Evolutionary conservation across 2,113 vertebrate species (phyloP).

Genomic region (Silurus asotus): DNA sequence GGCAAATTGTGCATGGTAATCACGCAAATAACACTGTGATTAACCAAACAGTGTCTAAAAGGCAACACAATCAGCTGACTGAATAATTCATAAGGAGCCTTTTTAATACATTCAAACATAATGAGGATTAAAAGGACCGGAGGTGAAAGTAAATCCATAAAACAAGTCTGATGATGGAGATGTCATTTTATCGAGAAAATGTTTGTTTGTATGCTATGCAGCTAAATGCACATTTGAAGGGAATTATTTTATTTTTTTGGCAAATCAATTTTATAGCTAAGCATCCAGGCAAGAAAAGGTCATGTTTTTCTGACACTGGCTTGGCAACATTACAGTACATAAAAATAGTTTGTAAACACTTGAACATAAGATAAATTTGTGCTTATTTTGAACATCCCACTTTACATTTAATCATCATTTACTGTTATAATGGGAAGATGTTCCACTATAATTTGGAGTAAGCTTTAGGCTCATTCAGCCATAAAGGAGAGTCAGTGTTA

Average conservation of each 20-base stretch:
- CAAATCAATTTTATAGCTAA: not conserved
- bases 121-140: slow-evolving; percentile 32
- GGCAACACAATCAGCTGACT: slow-evolving; percentile 47
- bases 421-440: too few relatives aligned
- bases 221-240: not conserved
- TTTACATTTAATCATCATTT: too few relatives aligned
- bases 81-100: slow-evolving; percentile 45
- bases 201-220: slow-evolving; percentile 28
- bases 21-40: slow-evolving; percentile 37
- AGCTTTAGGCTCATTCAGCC: too few relatives aligned
- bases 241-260: slow-evolving; percentile 20
- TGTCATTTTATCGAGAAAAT: slow-evolving; percentile 9
- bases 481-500: too few relatives aligned
- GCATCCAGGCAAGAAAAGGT: not conserved
- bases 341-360: too few relatives aligned
- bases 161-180: not conserved
- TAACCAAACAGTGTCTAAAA: slow-evolving; percentile 49
- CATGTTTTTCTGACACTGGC: not conserved
- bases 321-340: too few relatives aligned
- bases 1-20: slow-evolving; percentile 42
- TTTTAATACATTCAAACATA: slow-evolving; percentile 41
- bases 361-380: too few relatives aligned
- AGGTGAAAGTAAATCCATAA: slow-evolving; percentile 18
- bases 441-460: too few relatives aligned
- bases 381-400: too few relatives aligned